Base-by-base conservation (phyloP, 2,113 vertebrate species). In the Chunga burmeisteri region DNA sequence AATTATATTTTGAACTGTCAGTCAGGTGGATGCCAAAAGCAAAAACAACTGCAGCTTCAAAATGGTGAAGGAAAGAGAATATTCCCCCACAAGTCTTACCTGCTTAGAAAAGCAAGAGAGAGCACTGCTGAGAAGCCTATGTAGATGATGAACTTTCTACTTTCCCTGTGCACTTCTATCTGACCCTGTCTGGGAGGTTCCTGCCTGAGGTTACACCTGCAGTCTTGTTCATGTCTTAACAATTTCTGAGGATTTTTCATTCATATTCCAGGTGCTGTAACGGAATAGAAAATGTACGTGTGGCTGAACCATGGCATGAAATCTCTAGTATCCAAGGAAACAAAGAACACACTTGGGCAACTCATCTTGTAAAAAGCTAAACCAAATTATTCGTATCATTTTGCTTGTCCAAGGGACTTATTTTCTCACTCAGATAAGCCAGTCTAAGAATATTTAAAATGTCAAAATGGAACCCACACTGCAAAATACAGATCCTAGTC, bases 311-410 rank as follows among this genome's bases (percentile, higher is more conserved):
- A 40, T 71, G 68, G 52, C 38, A 59, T 74, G 61, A 78, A 94
- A 81, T 84, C 34, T 74, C 52, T 46, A 21, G 81, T 96, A 94
- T 94, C 94, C 89, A 89, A 93, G 93, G 91, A 94, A 96, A 96
- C 86, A 61, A 65, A 82, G 46, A 96, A 79, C 30, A 52, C 6
- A 77, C 44, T 56, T 10, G 8, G 38, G 49, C 47, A 93, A 78
- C 20, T 81, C 40, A 16, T 89, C 44, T 22, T 79, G 42, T 89
- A 38, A 85, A 81, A 96, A 40, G 29, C 49, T 75, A 81, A 94
- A 78, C 9, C 11, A 67, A 87, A 94, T 89, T 38, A 92, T 40
- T 27, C 3, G 1, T 62, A 49, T 77, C 2, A 2, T 86, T 90
- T 81, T 94, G 29, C 42, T 88, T 81, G 65, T 87, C 32, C 65